Conservation (phyloP, 2,797 vertebrate species). For the Enteromius viviparus region DNA sequence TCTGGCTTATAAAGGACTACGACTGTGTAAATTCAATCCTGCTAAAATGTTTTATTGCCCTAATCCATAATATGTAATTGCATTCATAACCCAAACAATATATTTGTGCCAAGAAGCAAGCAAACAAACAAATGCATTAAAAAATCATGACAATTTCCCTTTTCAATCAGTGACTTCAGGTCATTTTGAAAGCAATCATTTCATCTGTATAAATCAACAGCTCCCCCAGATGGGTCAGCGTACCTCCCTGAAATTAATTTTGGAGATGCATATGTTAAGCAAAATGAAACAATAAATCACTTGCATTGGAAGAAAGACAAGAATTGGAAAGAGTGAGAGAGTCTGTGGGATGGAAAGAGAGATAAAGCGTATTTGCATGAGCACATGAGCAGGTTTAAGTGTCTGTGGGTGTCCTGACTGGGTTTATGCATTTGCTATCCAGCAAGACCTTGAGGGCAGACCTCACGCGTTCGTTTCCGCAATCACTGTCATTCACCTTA, state of each 20-base stretch:
- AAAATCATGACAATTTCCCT: slow-evolving; percentile 48
- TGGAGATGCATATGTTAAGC: slow-evolving; percentile 47
- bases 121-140: slow-evolving; percentile 41
- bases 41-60: slow-evolving; percentile 42
- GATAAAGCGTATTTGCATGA: slow-evolving; percentile 17
- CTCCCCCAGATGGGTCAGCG: slow-evolving; percentile 35
- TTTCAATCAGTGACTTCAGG: slow-evolving; percentile 42
- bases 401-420: slow-evolving; percentile 5
- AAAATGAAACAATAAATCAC: slow-evolving; percentile 54
- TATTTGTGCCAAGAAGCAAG: slow-evolving; percentile 47
- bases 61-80: slow-evolving; percentile 45
- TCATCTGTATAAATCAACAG: slow-evolving; percentile 51
- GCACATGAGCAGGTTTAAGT: slow-evolving; percentile 26
- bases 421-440: slow-evolving; percentile 43
- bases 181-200: slow-evolving; percentile 44
- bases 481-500: slow-evolving; percentile 49
- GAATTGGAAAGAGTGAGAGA: not conserved
- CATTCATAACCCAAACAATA: slow-evolving; percentile 29
- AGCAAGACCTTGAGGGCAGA: slow-evolving; percentile 42
- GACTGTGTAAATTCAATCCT: slow-evolving; percentile 31
- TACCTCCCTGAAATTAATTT: slow-evolving; percentile 47
- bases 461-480: slow-evolving; percentile 13
- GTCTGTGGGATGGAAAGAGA: slow-evolving; percentile 1
- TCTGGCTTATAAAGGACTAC: slow-evolving; percentile 45
- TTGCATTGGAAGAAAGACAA: not conserved